Percentiles rank a stretch among this genome's conserved stretches.
Evolutionary conservation across 2,797 vertebrate species (phyloP).

Genomic region (Nyctibius grandis): DNA sequence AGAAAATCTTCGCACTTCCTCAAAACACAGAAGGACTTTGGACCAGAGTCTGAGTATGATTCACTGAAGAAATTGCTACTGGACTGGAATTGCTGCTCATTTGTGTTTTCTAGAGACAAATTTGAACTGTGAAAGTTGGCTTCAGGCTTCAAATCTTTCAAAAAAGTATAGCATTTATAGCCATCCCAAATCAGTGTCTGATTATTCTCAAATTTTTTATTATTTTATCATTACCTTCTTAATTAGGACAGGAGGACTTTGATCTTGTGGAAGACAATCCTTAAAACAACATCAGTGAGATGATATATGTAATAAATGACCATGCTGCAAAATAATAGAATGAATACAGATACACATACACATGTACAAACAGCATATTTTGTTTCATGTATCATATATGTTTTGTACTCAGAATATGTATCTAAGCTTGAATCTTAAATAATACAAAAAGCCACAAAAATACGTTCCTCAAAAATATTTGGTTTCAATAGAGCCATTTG

Average conservation of each 20-base stretch:
- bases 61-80: slow-evolving; percentile 17
- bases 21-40: background rate
- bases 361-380: background rate
- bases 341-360: background rate
- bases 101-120: background rate
- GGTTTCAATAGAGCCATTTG: background rate
- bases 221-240: background rate
- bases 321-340: background rate
- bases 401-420: background rate
- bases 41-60: background rate
- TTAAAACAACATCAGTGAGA: background rate
- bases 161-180: background rate
- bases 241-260: background rate
- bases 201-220: background rate
- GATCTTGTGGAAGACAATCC: background rate
- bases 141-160: background rate
- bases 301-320: background rate
- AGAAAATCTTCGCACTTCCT: background rate
- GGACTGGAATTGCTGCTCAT: background rate
- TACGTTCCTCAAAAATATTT: background rate
- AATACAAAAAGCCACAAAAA: background rate
- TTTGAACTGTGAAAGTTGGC: background rate
- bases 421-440: background rate
- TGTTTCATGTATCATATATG: background rate
- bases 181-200: background rate